Percentiles rank a stretch among this genome's conserved stretches.
Conservation (phyloP, 2,888 invertebrate species). For the Chloromyia formosa region DNA sequence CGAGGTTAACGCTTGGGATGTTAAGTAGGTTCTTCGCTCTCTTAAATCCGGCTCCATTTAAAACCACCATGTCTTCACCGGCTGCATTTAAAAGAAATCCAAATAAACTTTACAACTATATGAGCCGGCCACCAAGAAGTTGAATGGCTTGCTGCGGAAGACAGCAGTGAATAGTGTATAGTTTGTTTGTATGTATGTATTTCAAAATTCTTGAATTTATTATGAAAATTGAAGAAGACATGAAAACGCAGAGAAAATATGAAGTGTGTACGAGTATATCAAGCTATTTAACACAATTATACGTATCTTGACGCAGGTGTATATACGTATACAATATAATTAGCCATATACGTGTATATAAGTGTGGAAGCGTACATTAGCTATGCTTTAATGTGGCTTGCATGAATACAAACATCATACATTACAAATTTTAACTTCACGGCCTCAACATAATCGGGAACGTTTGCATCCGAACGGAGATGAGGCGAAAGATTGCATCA, state of each 20-base stretch:
- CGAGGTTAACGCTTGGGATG: slow-evolving; percentile 46
- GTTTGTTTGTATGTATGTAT: not conserved
- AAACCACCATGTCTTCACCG: not conserved
- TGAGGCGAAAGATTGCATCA: slow-evolving; percentile 32
- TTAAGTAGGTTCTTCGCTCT: slow-evolving; percentile 45
- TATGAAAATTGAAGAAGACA: slow-evolving; percentile 6
- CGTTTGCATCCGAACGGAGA: slow-evolving; percentile 42
- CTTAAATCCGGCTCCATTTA: slow-evolving; percentile 27
- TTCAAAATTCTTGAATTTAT: slow-evolving; percentile 23
- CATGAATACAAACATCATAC: not conserved
- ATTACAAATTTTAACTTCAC: slow-evolving; percentile 2
- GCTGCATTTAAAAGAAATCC: slow-evolving; percentile 7
- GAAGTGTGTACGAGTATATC: not conserved
- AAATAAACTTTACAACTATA: not conserved
- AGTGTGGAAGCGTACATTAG: not conserved
- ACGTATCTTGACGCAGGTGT: not conserved
- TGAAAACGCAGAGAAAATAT: slow-evolving; percentile 5
- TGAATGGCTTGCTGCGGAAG: too few species aligned
- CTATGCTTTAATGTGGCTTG: not conserved
- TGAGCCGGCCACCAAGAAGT: not conserved
- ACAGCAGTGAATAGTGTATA: too few species aligned
- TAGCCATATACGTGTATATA: not conserved
- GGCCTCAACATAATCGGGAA: slow-evolving; percentile 38
- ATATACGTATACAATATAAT: not conserved
- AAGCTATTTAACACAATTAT: not conserved